Percentiles rank a stretch among this genome's conserved stretches.
Evolutionary conservation across 2,113 vertebrate genomes (phyloP).

Genomic region (Rynchops niger): DNA sequence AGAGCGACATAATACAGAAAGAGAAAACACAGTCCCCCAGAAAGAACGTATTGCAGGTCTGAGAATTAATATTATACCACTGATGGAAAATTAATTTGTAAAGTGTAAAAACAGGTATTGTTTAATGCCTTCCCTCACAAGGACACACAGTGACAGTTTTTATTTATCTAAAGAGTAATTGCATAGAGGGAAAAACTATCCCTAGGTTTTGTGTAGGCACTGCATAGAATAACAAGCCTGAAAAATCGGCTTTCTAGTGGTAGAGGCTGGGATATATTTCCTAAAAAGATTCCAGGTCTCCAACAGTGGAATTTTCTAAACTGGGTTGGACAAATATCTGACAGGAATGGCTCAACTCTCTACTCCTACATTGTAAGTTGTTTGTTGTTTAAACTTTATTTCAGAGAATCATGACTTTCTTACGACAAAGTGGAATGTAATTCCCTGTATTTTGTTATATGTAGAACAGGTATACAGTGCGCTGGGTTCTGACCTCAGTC

Average conservation of each 20-base stretch:
- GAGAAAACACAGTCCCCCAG: background rate
- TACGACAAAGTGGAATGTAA: background rate
- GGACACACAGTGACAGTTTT: background rate
- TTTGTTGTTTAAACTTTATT: background rate
- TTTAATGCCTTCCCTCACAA: background rate
- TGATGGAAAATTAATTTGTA: background rate
- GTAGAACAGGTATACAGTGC: background rate
- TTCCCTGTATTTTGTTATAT: background rate
- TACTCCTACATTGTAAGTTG: background rate
- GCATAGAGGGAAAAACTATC: background rate
- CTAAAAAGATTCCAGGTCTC: background rate
- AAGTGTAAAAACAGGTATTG: background rate
- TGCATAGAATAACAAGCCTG: background rate
- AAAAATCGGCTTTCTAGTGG: background rate
- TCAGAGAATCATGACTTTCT: background rate
- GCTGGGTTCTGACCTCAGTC: background rate
- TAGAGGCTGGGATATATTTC: background rate
- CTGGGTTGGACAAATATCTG: background rate
- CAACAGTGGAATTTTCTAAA: background rate
- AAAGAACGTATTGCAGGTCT: background rate
- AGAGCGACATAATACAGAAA: background rate
- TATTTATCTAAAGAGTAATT: background rate
- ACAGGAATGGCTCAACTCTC: background rate
- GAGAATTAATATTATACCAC: background rate
- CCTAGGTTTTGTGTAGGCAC: background rate